Conservation (phyloP, 2,797 vertebrate genomes). For the Schizopygopsis pylzovi region DNA sequence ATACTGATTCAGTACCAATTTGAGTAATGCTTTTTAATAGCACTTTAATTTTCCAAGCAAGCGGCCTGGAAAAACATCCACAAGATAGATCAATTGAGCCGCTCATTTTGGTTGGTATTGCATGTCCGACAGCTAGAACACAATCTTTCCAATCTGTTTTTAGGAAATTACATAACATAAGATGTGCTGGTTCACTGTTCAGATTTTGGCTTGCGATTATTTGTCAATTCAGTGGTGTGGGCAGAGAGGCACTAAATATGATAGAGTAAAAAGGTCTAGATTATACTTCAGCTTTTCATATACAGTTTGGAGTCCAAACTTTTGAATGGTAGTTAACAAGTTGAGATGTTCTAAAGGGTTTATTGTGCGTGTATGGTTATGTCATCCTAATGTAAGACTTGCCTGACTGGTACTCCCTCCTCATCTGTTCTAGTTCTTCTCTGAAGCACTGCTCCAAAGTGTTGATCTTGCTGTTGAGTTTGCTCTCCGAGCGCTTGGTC, state of each 20-base stretch:
- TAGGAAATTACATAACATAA: not conserved
- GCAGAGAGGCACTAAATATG: not conserved
- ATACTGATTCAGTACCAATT: not conserved
- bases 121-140: not conserved
- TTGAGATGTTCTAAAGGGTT: not conserved
- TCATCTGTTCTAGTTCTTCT: slow-evolving; percentile 82
- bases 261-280: not conserved
- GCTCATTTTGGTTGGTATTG: not conserved
- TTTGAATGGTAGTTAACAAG: not conserved
- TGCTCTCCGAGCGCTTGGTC: slow-evolving; percentile 72
- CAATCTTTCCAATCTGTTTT: not conserved
- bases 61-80: not conserved
- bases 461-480: slow-evolving; percentile 71
- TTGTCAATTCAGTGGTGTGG: not conserved
- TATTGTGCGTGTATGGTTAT: not conserved
- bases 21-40: not conserved
- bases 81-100: not conserved
- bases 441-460: slow-evolving; percentile 78
- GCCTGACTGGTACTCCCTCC: slow-evolving; percentile 84
- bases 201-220: not conserved
- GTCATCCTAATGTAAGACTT: slow-evolving; percentile 47
- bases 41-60: not conserved
- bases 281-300: not conserved
- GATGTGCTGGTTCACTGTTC: not conserved
- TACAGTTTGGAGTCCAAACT: not conserved